phyloP scores from a whole-genome alignment of 2,888 invertebrate species.

The Proisotoma minuta region DNA sequence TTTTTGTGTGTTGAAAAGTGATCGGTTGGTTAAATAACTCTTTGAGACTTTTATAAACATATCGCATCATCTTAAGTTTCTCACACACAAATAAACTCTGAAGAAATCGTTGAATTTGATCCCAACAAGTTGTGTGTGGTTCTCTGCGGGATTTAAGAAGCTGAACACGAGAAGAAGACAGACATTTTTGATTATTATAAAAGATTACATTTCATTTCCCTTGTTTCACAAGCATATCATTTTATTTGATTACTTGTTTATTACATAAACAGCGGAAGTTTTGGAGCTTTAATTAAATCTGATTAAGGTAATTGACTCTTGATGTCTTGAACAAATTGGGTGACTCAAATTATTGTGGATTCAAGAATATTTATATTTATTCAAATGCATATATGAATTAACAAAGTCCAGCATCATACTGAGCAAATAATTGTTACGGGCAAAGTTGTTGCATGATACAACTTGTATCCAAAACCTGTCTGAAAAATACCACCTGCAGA shows the following conservation, averaged over 20 bases:
- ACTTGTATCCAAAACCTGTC: background rate
- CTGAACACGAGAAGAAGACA: conserved; percentile 1
- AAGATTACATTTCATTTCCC: background rate
- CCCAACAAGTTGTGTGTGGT: background rate
- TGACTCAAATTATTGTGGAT: too few species aligned
- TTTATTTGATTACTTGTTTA: too few species aligned
- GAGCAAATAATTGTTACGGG: too few species aligned
- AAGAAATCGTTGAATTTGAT: background rate
- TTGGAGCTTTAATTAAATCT: too few species aligned
- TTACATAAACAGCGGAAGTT: too few species aligned
- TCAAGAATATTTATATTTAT: too few species aligned
- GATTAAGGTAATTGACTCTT: too few species aligned
- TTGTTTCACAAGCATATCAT: too few species aligned
- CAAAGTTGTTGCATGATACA: too few species aligned
- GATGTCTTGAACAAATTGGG: too few species aligned
- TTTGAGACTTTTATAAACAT: background rate
- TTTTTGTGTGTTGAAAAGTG: conserved; percentile 12
- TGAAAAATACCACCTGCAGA: conserved; percentile 13
- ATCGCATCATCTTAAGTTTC: conserved; percentile 1
- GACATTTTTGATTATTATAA: conserved; percentile 13
- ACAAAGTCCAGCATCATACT: too few species aligned
- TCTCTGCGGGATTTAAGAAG: conserved; percentile 12
- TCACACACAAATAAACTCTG: conserved; percentile 2
- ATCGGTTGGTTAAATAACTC: background rate
- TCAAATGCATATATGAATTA: too few species aligned